A percentile compares a stretch with the other conserved stretches of the same genome.
These are phyloP conservation scores for Tadarida brasiliensis DNA, from an alignment of 2,797 vertebrate species.

Conservation along the genomic window DNA sequence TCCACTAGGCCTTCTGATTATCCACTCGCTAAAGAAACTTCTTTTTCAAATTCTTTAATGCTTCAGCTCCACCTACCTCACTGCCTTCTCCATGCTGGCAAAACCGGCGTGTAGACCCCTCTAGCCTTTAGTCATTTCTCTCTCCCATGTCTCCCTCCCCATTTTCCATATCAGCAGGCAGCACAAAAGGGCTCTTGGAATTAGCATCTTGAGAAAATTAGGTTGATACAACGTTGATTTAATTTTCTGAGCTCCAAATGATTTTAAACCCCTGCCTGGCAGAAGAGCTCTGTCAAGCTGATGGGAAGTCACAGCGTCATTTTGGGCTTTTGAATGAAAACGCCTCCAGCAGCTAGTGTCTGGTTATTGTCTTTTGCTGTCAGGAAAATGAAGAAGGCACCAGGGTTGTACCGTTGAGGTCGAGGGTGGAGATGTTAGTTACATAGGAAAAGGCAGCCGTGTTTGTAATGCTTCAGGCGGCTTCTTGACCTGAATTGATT, in stretches of 20 bases:
- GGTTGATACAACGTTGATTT: conserved; percentile 78
- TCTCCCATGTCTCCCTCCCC: not conserved
- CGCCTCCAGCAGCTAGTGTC: conserved; percentile 59
- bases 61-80: conserved; percentile 25
- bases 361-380: conserved; percentile 74
- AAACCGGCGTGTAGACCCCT: not conserved
- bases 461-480: conserved; percentile 39
- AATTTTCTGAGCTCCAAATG: conserved; percentile 74
- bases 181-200: conserved; percentile 66
- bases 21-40: not conserved
- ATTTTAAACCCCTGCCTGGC: conserved; percentile 71
- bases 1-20: not conserved
- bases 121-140: not conserved
- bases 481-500: conserved; percentile 72
- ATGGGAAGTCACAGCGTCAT: conserved; percentile 66
- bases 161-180: conserved; percentile 58
- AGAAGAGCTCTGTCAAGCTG: conserved; percentile 69
- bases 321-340: conserved; percentile 64
- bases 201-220: conserved; percentile 80
- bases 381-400: conserved; percentile 67
- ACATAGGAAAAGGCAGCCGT: not conserved
- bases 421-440: conserved; percentile 21
- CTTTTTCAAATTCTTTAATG: conserved; percentile 35
- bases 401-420: conserved; percentile 48
- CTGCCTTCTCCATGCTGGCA: not conserved